These are phyloP conservation scores for Agrotis exclamationis DNA, from an alignment of 2,888 invertebrate genomes.

Conservation along the genomic window DNA sequence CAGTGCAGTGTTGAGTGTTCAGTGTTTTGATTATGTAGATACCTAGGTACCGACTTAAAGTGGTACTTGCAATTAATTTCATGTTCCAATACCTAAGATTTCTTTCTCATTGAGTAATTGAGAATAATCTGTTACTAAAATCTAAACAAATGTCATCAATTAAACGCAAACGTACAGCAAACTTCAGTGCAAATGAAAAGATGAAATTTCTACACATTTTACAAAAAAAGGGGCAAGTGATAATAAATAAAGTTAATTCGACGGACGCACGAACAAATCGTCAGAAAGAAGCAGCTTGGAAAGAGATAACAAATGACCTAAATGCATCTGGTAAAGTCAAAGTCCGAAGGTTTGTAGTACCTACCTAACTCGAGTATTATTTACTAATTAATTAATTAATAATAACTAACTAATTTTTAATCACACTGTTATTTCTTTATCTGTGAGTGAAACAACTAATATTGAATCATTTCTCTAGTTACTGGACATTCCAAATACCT, in stretches of 20 bases:
- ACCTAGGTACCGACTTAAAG: no score
- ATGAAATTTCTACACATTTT: constrained; percentile 8
- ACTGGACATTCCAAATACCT: no score
- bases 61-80: not conserved
- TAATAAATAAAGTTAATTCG: constrained; percentile 1
- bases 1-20: no score
- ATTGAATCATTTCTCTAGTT: no score
- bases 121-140: not conserved
- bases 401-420: no score
- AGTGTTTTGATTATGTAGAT: not conserved
- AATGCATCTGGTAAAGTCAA: constrained; percentile 1
- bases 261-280: constrained; percentile 46
- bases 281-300: constrained; percentile 11
- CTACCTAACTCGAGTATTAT: not conserved
- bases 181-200: constrained; percentile 4
- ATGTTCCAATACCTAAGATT: not conserved
- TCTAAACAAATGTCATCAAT: not conserved
- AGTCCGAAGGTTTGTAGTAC: constrained; percentile 3
- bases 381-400: no score
- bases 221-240: constrained; percentile 8
- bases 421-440: no score
- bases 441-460: no score
- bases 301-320: not conserved
- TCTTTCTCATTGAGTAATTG: not conserved
- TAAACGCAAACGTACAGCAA: constrained; percentile 6